These are phyloP conservation scores for Euplagia quadripunctaria DNA, from an alignment of 2,888 invertebrate genomes.

Conservation along the genomic window DNA sequence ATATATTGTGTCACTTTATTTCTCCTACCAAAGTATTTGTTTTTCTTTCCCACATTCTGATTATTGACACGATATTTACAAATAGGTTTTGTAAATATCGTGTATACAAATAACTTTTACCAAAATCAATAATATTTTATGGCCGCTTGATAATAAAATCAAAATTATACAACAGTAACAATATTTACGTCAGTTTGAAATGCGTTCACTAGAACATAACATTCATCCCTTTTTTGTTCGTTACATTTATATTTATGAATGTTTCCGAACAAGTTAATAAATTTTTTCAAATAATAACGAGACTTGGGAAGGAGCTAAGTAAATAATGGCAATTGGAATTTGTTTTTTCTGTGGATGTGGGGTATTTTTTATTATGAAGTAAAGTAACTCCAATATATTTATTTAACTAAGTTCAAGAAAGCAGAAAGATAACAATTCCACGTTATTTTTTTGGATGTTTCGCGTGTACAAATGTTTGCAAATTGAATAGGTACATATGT, in stretches of 20 bases:
- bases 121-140: neutral
- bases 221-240: neutral
- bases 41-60: too few relatives aligned
- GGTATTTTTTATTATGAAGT: neutral
- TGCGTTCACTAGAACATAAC: neutral
- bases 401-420: neutral
- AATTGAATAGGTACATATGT: neutral
- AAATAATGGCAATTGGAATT: neutral
- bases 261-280: neutral
- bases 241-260: neutral
- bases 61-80: neutral
- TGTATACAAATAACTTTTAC: neutral
- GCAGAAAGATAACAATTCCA: neutral
- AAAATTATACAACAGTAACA: slow-evolving; percentile 6
- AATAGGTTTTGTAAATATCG: too few relatives aligned
- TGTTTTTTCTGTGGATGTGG: neutral
- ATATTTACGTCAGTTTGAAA: neutral
- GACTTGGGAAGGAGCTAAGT: neutral
- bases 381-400: neutral
- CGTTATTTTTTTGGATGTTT: neutral
- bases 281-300: neutral
- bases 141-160: neutral
- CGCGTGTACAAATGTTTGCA: neutral
- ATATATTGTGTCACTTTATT: too few relatives aligned
- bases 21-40: too few relatives aligned